Evolutionary conservation across 2,797 vertebrate genomes (phyloP).

Genomic region (Acomys russatus): DNA sequence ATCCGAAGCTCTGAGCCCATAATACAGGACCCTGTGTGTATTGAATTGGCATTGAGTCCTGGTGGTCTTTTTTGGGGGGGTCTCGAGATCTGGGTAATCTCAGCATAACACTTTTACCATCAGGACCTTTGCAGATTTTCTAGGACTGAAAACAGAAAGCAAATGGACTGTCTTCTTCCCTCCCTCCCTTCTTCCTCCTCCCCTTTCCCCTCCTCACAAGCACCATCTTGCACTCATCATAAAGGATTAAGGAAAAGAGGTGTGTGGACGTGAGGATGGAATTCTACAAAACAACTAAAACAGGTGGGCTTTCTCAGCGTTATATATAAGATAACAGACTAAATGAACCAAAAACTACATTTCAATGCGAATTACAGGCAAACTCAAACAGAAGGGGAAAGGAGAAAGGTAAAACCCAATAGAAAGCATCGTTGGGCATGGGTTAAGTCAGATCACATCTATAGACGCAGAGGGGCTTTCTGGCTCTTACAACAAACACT

Average conservation of each 20-base stretch:
- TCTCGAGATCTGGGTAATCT: too few species aligned
- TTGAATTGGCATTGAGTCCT: too few species aligned
- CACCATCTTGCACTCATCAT: not conserved
- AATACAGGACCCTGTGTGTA: too few species aligned
- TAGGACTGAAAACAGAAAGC: not conserved
- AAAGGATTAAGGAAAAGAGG: too few species aligned
- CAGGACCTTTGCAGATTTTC: not conserved
- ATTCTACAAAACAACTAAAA: not conserved
- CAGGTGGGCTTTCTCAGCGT: not conserved
- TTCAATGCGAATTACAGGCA: not conserved
- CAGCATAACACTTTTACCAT: not conserved
- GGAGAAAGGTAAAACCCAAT: slow-evolving; percentile 6
- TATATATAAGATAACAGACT: not conserved
- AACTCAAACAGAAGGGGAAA: not conserved
- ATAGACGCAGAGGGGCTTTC: not conserved
- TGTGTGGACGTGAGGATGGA: too few species aligned
- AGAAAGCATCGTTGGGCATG: not conserved
- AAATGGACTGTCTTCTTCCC: not conserved
- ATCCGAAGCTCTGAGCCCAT: too few species aligned
- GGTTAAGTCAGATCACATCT: not conserved
- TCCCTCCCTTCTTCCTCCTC: too few species aligned
- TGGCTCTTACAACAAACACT: not conserved
- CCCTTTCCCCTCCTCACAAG: not conserved
- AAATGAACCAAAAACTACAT: slow-evolving; percentile 40
- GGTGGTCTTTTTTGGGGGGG: too few species aligned